Evolutionary conservation across 2,888 invertebrate genomes (phyloP).

Genomic region (Acanthopleura granulata): DNA sequence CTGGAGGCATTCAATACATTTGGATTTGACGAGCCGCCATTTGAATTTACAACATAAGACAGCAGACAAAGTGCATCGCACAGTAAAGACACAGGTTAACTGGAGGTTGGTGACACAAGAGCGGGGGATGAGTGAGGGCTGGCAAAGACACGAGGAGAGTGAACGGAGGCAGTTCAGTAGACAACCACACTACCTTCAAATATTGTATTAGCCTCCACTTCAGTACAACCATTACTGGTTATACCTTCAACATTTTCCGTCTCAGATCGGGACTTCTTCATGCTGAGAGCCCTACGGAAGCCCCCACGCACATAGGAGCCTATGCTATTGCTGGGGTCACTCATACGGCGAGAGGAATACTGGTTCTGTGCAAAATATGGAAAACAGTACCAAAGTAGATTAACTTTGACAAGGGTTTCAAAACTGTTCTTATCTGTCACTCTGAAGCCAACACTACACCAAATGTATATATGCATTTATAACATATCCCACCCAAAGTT

Average conservation of each 20-base stretch:
- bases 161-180: not conserved
- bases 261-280: conserved; percentile 85
- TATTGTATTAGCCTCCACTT: conserved; percentile 94
- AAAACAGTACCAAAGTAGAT: no score
- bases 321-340: conserved; percentile 84
- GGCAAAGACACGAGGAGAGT: not conserved
- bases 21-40: no score
- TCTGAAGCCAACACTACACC: no score
- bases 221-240: conserved; percentile 81
- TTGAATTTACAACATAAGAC: no score
- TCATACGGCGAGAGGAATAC: conserved; percentile 80
- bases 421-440: no score
- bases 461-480: no score
- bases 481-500: no score
- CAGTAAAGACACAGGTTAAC: no score
- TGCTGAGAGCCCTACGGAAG: conserved; percentile 72
- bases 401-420: no score
- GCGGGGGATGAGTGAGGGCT: not conserved
- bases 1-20: no score
- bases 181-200: conserved; percentile 81
- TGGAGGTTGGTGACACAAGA: not conserved
- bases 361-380: conserved; percentile 39
- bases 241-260: conserved; percentile 88
- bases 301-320: conserved; percentile 75
- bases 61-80: no score